A percentile compares a stretch with the other conserved stretches of the same genome.
Conservation (phyloP, 2,888 invertebrate genomes). For the Epistrophe eligans region DNA sequence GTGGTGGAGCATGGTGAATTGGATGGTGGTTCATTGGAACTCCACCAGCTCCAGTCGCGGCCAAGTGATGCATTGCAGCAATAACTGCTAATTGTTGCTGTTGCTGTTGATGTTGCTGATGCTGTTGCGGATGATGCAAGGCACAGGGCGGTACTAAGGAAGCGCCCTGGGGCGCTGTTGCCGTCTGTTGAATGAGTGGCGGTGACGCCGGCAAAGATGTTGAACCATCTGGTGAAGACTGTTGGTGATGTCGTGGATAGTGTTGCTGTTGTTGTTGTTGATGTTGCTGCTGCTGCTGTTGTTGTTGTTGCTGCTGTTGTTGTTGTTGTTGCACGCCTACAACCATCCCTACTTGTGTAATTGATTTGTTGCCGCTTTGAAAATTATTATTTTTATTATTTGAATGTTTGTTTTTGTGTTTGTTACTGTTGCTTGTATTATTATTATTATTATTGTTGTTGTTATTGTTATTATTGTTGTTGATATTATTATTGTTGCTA, state of each 20-base stretch:
- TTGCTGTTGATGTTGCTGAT: constrained; percentile 82
- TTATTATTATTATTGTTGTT: constrained; percentile 37
- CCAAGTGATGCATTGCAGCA: constrained; percentile 82
- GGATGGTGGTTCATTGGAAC: constrained; percentile 76
- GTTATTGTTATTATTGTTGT: constrained; percentile 36
- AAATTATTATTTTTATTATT: constrained; percentile 62
- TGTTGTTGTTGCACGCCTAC: constrained; percentile 73
- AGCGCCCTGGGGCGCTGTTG: constrained; percentile 81
- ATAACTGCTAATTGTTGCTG: constrained; percentile 82
- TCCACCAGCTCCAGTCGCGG: constrained; percentile 65
- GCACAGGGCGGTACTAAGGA: constrained; percentile 82
- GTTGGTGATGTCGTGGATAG: constrained; percentile 78
- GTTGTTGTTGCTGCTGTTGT: constrained; percentile 74
- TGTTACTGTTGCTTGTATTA: constrained; percentile 28
- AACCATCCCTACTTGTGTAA: constrained; percentile 75
- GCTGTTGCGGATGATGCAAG: constrained; percentile 79
- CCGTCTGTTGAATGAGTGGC: constrained; percentile 81
- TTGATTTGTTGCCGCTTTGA: constrained; percentile 74
- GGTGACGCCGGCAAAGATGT: constrained; percentile 81
- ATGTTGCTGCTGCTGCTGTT: constrained; percentile 73
- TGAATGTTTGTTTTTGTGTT: constrained; percentile 39
- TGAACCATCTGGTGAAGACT: constrained; percentile 81
- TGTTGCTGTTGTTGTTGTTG: constrained; percentile 50
- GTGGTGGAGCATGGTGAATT: constrained; percentile 76
- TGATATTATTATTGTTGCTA: constrained; percentile 41